These are phyloP conservation scores for Pteropus alecto DNA, from an alignment of 2,113 vertebrate species.

Conservation along the genomic window DNA sequence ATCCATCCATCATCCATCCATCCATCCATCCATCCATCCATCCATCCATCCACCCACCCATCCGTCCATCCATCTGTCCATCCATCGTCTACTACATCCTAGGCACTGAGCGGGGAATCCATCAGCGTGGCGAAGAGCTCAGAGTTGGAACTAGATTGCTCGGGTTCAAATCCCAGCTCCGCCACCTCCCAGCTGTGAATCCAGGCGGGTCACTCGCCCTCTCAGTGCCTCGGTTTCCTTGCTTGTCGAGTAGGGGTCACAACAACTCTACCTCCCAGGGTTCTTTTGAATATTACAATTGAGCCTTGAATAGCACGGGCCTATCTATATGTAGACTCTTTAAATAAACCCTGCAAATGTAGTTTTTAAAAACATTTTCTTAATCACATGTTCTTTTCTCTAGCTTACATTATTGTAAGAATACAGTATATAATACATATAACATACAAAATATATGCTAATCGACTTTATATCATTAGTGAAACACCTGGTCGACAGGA, in stretches of 20 bases:
- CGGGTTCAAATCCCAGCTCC: background rate
- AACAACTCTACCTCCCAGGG: rapidly evolving
- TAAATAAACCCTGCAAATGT: background rate
- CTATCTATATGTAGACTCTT: background rate
- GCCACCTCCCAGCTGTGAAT: background rate
- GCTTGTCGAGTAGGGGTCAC: background rate
- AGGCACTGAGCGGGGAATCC: background rate
- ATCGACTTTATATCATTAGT: background rate
- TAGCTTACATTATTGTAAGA: background rate
- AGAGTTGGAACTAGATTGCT: background rate
- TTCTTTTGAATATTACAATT: background rate
- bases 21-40: background rate
- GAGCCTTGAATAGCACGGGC: background rate
- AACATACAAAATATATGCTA: background rate
- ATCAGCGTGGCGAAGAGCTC: background rate
- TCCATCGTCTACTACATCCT: background rate
- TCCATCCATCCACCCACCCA: too few species aligned
- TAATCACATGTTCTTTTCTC: background rate
- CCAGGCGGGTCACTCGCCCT: background rate
- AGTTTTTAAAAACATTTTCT: background rate
- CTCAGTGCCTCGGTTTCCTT: background rate
- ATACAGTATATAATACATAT: background rate
- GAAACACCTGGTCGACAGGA: background rate
- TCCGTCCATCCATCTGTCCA: background rate
- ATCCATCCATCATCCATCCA: too few species aligned